Evolutionary conservation across 2,113 vertebrate species (phyloP).

Genomic region (human (Homo sapiens)): GRCh38 chr1:15073501-15074000

Average conservation of each 20-base stretch:
- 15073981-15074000: neutral
- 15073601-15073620: neutral
- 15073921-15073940: neutral
- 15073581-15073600: rapidly evolving
- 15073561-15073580: neutral
- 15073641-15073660: neutral
- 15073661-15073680: neutral
- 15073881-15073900: rapidly evolving
- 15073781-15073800: no score
- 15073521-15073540: neutral
- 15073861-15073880: neutral
- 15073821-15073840: rapidly evolving
- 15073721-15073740: neutral
- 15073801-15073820: neutral
- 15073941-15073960: neutral
- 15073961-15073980: neutral
- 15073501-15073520: neutral
- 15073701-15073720: neutral
- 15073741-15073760: rapidly evolving
- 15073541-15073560: rapidly evolving
- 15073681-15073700: neutral
- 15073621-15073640: neutral
- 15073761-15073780: neutral
- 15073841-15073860: neutral
- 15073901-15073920: rapidly evolving